A percentile compares a stretch with the other conserved stretches of the same genome.
Conservation (phyloP, 2,113 vertebrate genomes). For the Phaethornis superciliosus region DNA sequence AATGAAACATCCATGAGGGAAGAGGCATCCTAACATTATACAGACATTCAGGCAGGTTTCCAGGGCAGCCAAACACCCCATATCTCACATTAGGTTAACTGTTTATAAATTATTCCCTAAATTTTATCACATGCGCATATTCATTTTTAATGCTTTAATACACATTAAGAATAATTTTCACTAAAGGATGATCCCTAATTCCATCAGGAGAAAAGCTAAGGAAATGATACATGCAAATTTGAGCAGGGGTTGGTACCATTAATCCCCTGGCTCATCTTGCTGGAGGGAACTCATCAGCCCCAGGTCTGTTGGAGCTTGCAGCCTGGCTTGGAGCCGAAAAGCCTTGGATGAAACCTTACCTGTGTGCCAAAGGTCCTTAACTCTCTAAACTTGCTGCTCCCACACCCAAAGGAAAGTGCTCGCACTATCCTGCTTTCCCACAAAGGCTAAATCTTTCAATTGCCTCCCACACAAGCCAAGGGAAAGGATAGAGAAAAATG, state of each 20-base stretch:
- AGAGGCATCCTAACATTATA: not conserved
- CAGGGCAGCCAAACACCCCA: not conserved
- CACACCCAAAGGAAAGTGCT: not conserved
- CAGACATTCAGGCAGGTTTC: not conserved
- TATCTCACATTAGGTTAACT: not conserved
- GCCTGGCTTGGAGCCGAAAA: not conserved
- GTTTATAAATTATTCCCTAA: constrained; percentile 73
- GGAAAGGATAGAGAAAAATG: constrained; percentile 4
- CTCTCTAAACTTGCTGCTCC: not conserved
- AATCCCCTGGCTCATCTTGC: not conserved
- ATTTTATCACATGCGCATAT: constrained; percentile 38
- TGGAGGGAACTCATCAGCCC: not conserved
- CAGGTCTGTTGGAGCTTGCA: constrained; percentile 19
- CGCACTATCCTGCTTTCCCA: not conserved
- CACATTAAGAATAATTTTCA: constrained; percentile 63
- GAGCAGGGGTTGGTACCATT: constrained; percentile 24
- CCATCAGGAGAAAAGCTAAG: constrained; percentile 41
- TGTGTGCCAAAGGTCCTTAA: not conserved
- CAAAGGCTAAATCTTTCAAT: constrained; percentile 9
- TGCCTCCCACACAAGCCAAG: constrained; percentile 17
- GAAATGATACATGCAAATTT: constrained; percentile 27
- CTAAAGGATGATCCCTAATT: constrained; percentile 34
- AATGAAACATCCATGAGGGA: not conserved
- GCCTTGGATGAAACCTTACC: not conserved
- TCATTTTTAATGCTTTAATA: constrained; percentile 68